A percentile compares a stretch with the other conserved stretches of the same genome.
phyloP scores from a whole-genome alignment of 2,113 vertebrate genomes.

The Paramormyrops kingsleyae region DNA sequence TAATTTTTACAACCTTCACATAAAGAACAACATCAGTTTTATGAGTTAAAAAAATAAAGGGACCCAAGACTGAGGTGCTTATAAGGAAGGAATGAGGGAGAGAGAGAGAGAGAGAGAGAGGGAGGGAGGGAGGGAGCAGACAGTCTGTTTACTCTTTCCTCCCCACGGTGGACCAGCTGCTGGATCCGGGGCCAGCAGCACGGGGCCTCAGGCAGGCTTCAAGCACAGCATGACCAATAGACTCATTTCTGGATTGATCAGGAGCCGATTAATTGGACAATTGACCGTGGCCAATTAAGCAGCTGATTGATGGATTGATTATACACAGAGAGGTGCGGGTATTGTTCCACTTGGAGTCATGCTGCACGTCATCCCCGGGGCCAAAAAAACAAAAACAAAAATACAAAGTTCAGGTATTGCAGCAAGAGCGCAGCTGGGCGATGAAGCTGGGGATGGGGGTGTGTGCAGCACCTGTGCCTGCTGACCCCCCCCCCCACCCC shows the following conservation, averaged over 20 bases:
- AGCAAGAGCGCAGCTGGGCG: constrained; percentile 63
- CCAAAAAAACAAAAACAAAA: neutral
- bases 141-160: neutral
- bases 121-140: neutral
- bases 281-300: constrained; percentile 3
- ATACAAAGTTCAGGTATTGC: constrained; percentile 57
- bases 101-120: neutral
- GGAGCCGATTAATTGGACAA: constrained; percentile 9
- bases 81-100: neutral
- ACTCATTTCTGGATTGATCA: constrained; percentile 2
- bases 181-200: neutral
- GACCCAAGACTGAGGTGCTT: neutral
- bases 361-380: neutral
- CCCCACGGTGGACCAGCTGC: constrained; percentile 5
- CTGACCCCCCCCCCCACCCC: constrained; percentile 26
- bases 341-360: neutral
- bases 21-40: neutral
- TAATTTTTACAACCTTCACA: neutral
- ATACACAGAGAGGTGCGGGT: neutral
- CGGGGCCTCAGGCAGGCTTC: constrained; percentile 1
- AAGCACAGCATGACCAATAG: neutral
- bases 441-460: constrained; percentile 28
- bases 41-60: neutral
- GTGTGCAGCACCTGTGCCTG: constrained; percentile 52
- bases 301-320: constrained; percentile 5